phyloP scores from a whole-genome alignment of 2,888 invertebrate genomes.

The Muscina levida region DNA sequence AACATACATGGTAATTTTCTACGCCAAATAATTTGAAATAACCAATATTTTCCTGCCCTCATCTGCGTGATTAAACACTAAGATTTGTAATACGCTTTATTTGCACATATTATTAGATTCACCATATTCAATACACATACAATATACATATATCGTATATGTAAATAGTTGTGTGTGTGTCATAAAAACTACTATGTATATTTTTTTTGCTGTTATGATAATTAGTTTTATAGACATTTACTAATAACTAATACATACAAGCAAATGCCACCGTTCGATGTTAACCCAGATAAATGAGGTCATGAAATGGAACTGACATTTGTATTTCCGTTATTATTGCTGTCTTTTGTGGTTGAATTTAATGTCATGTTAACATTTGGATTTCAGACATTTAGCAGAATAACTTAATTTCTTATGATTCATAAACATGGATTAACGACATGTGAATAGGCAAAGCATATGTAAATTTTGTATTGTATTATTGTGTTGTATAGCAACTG shows the following conservation, averaged over 20 bases:
- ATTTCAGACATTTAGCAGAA: slow-evolving; percentile 26
- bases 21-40: too few relatives aligned
- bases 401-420: slow-evolving; percentile 44
- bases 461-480: neutral
- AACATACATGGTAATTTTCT: too few relatives aligned
- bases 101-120: too few relatives aligned
- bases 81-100: too few relatives aligned
- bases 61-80: too few relatives aligned
- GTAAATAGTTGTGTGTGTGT: too few relatives aligned
- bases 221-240: slow-evolving; percentile 19
- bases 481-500: too few relatives aligned
- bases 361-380: slow-evolving; percentile 37
- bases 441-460: neutral
- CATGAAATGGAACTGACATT: slow-evolving; percentile 47
- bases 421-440: slow-evolving; percentile 29
- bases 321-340: neutral
- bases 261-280: neutral
- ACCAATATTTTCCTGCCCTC: too few relatives aligned
- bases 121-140: too few relatives aligned
- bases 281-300: slow-evolving; percentile 31
- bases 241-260: neutral
- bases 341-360: slow-evolving; percentile 39
- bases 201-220: too few relatives aligned
- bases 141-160: too few relatives aligned
- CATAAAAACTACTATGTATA: neutral